These are phyloP conservation scores for Melanotaenia pygmaea DNA, from an alignment of 2,797 vertebrate species.

Conservation along the genomic window DNA sequence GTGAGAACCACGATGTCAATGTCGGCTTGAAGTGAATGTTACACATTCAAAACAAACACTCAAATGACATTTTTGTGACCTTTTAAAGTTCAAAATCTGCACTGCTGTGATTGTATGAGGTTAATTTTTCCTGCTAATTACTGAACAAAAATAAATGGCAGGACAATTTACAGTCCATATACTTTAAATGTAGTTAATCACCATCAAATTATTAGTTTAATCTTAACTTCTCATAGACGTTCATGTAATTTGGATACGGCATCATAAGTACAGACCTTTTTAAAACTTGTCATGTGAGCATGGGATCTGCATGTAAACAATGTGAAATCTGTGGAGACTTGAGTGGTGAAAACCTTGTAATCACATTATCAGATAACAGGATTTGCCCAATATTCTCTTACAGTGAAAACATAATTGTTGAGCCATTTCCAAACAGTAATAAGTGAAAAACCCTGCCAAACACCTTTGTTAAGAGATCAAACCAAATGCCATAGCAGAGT, in stretches of 20 bases:
- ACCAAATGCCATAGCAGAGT: background rate
- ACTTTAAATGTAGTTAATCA: background rate
- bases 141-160: background rate
- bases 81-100: background rate
- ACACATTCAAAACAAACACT: background rate
- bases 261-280: background rate
- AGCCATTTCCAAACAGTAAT: background rate
- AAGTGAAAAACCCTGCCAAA: background rate
- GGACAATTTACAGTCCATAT: background rate
- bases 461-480: background rate
- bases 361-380: background rate
- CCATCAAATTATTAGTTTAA: background rate
- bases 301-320: background rate
- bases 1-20: background rate
- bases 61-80: background rate
- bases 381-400: constrained; percentile 13
- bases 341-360: background rate
- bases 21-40: background rate
- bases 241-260: background rate
- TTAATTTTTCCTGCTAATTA: background rate
- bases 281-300: background rate
- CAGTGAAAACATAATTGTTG: background rate
- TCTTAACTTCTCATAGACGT: background rate
- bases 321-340: background rate
- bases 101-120: background rate